Conservation (phyloP, 2,113 vertebrate species). For the Calidris pugnax region DNA sequence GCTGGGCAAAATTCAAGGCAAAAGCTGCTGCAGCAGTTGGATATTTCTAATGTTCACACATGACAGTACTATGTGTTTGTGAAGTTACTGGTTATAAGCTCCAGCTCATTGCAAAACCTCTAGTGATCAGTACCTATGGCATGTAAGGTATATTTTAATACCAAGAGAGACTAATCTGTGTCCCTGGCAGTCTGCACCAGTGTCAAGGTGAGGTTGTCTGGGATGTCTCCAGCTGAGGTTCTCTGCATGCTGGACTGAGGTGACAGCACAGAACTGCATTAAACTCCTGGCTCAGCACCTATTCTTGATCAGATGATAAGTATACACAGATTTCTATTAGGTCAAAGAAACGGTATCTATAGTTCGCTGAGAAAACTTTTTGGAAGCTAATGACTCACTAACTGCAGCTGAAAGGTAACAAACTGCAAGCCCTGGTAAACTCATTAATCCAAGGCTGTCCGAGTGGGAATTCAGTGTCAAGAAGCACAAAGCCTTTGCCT, state of each 20-base stretch:
- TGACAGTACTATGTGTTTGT: accelerated
- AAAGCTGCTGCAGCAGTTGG: background rate
- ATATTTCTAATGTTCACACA: background rate
- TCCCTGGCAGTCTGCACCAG: background rate
- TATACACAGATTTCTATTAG: background rate
- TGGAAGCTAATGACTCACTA: background rate
- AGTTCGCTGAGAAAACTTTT: background rate
- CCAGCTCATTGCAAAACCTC: background rate
- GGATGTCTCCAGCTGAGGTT: background rate
- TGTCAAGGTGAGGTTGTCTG: background rate
- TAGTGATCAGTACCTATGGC: accelerated
- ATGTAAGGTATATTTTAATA: background rate
- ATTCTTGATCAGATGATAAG: background rate
- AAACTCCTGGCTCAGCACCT: background rate
- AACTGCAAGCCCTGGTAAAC: background rate
- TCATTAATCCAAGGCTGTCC: background rate
- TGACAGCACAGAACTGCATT: background rate
- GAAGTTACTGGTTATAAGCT: background rate
- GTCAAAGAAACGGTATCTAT: background rate
- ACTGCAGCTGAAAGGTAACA: background rate
- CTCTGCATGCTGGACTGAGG: background rate
- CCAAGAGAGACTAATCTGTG: background rate
- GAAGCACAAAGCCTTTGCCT: background rate
- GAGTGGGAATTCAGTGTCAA: background rate
- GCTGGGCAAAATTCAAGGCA: background rate